These are phyloP conservation scores for Pantala flavescens DNA, from an alignment of 1,140 invertebrate genomes.

Conservation along the genomic window DNA sequence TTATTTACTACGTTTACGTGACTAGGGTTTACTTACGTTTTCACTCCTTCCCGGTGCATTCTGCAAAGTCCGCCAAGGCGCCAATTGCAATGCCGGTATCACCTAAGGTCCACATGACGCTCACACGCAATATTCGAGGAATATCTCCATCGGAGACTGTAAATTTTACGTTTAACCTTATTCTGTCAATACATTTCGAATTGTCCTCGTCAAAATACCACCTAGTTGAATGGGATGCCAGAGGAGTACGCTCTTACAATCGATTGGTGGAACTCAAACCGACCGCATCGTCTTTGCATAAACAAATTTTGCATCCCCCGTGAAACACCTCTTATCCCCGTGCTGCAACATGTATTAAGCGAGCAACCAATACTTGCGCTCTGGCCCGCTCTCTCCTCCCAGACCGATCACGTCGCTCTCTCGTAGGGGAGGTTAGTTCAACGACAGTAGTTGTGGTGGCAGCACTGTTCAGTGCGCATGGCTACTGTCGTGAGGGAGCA, in stretches of 20 bases:
- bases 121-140: neutral
- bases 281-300: neutral
- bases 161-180: no score
- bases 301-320: neutral
- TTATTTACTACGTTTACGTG: no score
- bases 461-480: neutral
- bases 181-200: no score
- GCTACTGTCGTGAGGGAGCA: no score
- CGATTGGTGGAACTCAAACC: no score
- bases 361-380: neutral
- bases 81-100: neutral
- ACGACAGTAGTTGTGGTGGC: neutral
- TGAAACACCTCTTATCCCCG: neutral
- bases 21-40: neutral
- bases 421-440: neutral
- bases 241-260: no score
- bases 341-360: slow-evolving; percentile 1
- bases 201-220: no score
- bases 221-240: no score
- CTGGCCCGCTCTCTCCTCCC: neutral
- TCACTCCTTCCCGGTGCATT: neutral
- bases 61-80: neutral
- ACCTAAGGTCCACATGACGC: neutral
- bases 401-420: neutral
- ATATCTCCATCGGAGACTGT: no score